These are phyloP conservation scores for Spilogale gracilis DNA, from an alignment of 2,113 vertebrate species.

Conservation along the genomic window DNA sequence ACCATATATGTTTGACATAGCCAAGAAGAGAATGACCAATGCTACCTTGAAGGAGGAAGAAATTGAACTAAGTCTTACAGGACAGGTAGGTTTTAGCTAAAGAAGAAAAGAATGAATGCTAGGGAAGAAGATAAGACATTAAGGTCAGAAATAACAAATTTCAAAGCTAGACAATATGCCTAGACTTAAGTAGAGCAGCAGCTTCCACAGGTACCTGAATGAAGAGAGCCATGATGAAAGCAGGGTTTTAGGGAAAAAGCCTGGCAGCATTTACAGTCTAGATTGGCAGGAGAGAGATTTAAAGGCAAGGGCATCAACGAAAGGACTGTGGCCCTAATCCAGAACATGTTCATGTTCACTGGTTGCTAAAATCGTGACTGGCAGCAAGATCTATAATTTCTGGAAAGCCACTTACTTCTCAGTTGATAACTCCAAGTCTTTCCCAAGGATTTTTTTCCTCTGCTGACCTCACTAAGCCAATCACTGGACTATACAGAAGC, in stretches of 20 bases:
- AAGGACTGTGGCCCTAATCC: slow-evolving; percentile 57
- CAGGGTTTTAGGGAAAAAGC: background rate
- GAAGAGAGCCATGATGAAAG: background rate
- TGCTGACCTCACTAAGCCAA: slow-evolving; percentile 41
- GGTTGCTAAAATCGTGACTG: slow-evolving; percentile 65
- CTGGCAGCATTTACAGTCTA: slow-evolving; percentile 29
- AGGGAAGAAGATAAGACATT: background rate
- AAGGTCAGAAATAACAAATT: slow-evolving; percentile 23
- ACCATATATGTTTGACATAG: background rate
- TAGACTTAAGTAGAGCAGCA: background rate
- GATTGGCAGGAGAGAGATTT: slow-evolving; percentile 47
- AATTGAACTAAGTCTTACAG: slow-evolving; percentile 4
- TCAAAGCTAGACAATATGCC: background rate
- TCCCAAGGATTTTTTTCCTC: background rate
- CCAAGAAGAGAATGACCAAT: background rate
- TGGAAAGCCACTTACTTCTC: slow-evolving; percentile 64
- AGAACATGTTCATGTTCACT: slow-evolving; percentile 41
- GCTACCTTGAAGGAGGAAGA: slow-evolving; percentile 13
- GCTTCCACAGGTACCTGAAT: background rate
- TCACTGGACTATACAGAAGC: background rate
- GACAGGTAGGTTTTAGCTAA: background rate
- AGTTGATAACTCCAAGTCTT: slow-evolving; percentile 7
- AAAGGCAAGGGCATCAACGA: slow-evolving; percentile 41
- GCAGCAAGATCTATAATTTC: slow-evolving; percentile 37
- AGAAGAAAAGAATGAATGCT: slow-evolving; percentile 22